Conservation (phyloP, 1,140 invertebrate species). For the Saxidomus purpurata region DNA sequence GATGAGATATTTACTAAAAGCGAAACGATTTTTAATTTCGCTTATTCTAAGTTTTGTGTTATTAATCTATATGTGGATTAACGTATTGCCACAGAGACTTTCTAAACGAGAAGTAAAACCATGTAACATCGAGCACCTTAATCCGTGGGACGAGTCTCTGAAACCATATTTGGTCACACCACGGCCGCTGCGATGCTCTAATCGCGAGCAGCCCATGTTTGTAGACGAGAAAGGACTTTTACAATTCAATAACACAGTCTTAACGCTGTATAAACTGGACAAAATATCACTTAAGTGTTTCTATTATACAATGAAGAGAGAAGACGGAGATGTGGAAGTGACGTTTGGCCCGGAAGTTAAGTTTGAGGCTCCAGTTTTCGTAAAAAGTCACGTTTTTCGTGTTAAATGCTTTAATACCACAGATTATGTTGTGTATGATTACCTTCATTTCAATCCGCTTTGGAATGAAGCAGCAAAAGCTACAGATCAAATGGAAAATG, state of each 20-base stretch:
- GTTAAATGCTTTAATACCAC: conserved; percentile 83
- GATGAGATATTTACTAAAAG: too few species aligned
- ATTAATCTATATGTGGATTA: neutral
- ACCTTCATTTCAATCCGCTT: conserved; percentile 69
- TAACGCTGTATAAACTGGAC: neutral
- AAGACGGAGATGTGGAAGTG: conserved; percentile 80
- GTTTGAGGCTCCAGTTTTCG: conserved; percentile 69
- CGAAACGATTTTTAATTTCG: too few species aligned
- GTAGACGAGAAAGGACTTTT: neutral
- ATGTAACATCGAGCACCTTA: neutral
- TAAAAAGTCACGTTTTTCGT: conserved; percentile 86
- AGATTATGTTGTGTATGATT: conserved; percentile 79
- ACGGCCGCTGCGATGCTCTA: neutral
- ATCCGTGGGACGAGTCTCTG: conserved; percentile 7
- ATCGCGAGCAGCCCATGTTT: neutral
- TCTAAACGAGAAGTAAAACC: neutral
- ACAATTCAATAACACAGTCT: neutral
- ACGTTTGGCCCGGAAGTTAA: conserved; percentile 79
- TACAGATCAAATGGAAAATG: neutral
- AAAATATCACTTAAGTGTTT: conserved; percentile 67
- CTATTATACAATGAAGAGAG: conserved; percentile 71
- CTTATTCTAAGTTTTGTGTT: neutral
- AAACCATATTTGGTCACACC: neutral
- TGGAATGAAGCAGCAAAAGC: conserved; percentile 33
- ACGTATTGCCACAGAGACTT: neutral